phyloP scores from a whole-genome alignment of 2,113 vertebrate genomes.

The Siniperca chuatsi region DNA sequence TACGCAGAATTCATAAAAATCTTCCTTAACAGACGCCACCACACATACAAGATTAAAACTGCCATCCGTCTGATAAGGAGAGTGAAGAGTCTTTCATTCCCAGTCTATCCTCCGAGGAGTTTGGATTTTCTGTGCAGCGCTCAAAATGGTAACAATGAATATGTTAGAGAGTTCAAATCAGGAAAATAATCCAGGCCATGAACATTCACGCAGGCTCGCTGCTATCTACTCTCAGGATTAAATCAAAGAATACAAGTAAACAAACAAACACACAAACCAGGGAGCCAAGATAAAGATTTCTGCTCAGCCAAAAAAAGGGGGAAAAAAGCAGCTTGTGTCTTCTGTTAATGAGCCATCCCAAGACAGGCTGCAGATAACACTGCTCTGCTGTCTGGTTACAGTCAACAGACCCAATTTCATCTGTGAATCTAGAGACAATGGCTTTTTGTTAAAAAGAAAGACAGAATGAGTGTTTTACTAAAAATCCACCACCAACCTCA shows the following conservation, averaged over 20 bases:
- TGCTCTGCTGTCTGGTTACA: conserved; percentile 38
- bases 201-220: conserved; percentile 11
- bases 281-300: conserved; percentile 60
- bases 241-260: conserved; percentile 65
- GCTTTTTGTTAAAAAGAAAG: background rate
- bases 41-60: conserved; percentile 60
- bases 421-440: conserved; percentile 34
- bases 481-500: conserved; percentile 10
- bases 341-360: conserved; percentile 63
- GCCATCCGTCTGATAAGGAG: conserved; percentile 51
- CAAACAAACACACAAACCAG: conserved; percentile 50
- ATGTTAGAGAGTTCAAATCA: conserved; percentile 54
- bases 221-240: conserved; percentile 54
- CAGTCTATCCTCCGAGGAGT: conserved; percentile 13
- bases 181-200: conserved; percentile 59
- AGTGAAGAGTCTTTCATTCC: conserved; percentile 39
- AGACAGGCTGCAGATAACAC: conserved; percentile 59
- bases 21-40: conserved; percentile 23
- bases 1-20: conserved; percentile 38
- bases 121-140: conserved; percentile 13
- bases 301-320: conserved; percentile 16
- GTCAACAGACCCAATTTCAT: conserved; percentile 45
- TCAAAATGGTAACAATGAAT: conserved; percentile 56
- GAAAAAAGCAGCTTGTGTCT: conserved; percentile 31
- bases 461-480: background rate